Percentiles rank a stretch among this genome's conserved stretches.
phyloP scores from a whole-genome alignment of 2,113 vertebrate species.

The Thunnus thynnus region DNA sequence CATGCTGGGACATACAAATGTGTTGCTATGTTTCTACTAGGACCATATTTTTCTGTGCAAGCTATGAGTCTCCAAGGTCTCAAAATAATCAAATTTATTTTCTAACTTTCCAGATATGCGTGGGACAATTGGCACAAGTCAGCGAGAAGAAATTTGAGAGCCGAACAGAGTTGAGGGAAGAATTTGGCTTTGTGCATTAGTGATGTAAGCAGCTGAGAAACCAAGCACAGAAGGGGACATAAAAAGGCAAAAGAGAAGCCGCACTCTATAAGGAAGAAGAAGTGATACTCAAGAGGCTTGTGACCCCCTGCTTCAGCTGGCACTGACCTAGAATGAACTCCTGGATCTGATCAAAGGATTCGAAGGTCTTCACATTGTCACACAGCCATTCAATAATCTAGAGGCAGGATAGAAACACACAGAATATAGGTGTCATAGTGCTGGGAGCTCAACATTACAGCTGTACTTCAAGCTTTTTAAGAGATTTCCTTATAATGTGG shows the following conservation, averaged over 20 bases:
- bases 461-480: not conserved
- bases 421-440: conserved; percentile 8
- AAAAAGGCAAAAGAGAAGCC: conserved; percentile 18
- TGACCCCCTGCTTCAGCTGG: conserved; percentile 4
- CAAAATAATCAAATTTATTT: conserved; percentile 26
- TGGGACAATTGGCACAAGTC: conserved; percentile 36
- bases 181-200: conserved; percentile 40
- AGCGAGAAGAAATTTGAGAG: conserved; percentile 29
- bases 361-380: conserved; percentile 87
- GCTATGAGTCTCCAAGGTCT: conserved; percentile 20
- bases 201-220: conserved; percentile 30
- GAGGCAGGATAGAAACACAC: conserved; percentile 34
- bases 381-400: conserved; percentile 94
- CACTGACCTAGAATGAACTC: conserved; percentile 95
- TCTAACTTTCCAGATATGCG: conserved; percentile 20
- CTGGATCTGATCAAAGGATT: conserved; percentile 93
- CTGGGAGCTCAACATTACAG: not conserved
- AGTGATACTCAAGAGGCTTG: conserved; percentile 16
- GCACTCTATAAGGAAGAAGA: conserved; percentile 18
- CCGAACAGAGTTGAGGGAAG: conserved; percentile 42
- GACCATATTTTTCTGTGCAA: conserved; percentile 13
- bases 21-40: not conserved
- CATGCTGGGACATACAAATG: conserved; percentile 9
- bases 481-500: not conserved
- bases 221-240: conserved; percentile 19